Evolutionary conservation across 2,888 invertebrate species (phyloP).

Genomic region (Dichetophora obliterata): DNA sequence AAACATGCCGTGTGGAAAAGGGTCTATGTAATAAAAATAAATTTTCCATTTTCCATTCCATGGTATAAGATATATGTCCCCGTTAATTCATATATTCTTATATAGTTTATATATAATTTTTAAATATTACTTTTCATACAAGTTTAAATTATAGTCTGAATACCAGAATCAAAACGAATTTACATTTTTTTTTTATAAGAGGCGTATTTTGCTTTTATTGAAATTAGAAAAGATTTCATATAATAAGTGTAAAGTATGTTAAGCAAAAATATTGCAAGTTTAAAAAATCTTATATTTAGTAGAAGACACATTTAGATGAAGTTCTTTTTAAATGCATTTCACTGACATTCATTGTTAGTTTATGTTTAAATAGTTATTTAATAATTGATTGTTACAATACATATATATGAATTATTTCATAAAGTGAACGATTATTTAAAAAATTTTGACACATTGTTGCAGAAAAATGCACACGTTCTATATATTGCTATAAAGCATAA

Average conservation of each 20-base stretch:
- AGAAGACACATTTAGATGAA: background rate
- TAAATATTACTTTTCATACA: too few species aligned
- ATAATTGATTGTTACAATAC: background rate
- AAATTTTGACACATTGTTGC: constrained; percentile 8
- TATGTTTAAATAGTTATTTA: constrained; percentile 4
- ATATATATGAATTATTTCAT: background rate
- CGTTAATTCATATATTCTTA: too few species aligned
- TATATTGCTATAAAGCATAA: too few species aligned
- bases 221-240: constrained; percentile 25
- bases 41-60: too few species aligned
- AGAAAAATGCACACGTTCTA: background rate
- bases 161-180: too few species aligned
- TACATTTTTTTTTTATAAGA: background rate
- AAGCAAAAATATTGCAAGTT: background rate
- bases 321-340: constrained; percentile 15
- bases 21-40: too few species aligned
- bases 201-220: constrained; percentile 17
- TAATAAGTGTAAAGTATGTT: background rate
- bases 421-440: background rate
- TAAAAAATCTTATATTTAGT: too few species aligned
- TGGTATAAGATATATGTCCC: too few species aligned
- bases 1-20: too few species aligned
- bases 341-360: constrained; percentile 8
- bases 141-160: too few species aligned
- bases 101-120: too few species aligned